phyloP scores from a whole-genome alignment of 2,797 vertebrate genomes.

The Chelmon rostratus region DNA sequence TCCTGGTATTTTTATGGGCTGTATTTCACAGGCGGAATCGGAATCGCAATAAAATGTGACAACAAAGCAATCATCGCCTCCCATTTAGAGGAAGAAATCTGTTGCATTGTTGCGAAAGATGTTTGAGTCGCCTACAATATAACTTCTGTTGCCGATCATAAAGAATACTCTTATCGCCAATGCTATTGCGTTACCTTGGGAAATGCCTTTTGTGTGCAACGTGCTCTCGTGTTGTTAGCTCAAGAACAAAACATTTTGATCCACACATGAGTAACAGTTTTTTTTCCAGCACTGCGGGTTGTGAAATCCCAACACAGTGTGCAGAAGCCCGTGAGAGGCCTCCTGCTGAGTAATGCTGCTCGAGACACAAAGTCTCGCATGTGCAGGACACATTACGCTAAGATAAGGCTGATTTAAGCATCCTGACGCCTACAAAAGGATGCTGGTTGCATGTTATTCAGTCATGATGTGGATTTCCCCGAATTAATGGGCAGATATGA shows the following conservation, averaged over 20 bases:
- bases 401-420: neutral
- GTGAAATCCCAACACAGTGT: slow-evolving; percentile 37
- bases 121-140: neutral
- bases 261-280: neutral
- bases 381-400: neutral
- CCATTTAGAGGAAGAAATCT: neutral
- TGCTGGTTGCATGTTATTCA: neutral
- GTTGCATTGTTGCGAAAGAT: slow-evolving; percentile 11
- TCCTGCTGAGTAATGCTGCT: slow-evolving; percentile 37
- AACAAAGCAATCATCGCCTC: neutral
- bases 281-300: slow-evolving; percentile 1
- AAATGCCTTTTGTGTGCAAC: slow-evolving; percentile 12
- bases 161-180: slow-evolving; percentile 42
- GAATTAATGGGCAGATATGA: neutral
- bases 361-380: neutral
- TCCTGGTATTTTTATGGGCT: slow-evolving; percentile 34
- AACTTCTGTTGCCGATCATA: slow-evolving; percentile 13
- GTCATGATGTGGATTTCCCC: slow-evolving; percentile 11
- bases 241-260: slow-evolving; percentile 60
- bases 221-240: neutral
- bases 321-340: neutral
- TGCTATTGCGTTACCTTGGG: neutral
- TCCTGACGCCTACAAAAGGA: neutral
- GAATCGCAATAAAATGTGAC: slow-evolving; percentile 29
- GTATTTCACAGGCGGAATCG: neutral